Percentiles rank a stretch among this genome's conserved stretches.
phyloP scores from a whole-genome alignment of 2,797 vertebrate species.

The Synanceia verrucosa region DNA sequence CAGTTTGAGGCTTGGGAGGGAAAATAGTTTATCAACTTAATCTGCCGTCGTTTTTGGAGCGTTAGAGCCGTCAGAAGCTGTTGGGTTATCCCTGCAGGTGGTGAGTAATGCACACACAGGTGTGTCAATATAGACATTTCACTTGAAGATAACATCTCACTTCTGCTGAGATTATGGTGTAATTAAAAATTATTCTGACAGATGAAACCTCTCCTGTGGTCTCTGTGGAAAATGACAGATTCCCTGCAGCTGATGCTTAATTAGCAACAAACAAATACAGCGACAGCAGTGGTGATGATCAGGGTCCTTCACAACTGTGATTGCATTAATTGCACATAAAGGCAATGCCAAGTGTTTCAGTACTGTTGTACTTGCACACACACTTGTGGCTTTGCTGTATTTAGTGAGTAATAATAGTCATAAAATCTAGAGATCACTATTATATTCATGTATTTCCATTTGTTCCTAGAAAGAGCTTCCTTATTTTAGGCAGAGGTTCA shows the following conservation, averaged over 20 bases:
- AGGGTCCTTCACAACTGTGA: background rate
- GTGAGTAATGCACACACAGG: conserved; percentile 11
- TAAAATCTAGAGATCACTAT: too few relatives aligned
- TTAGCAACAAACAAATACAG: background rate
- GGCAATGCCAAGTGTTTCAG: background rate
- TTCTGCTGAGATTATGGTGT: background rate
- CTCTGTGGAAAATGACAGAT: background rate
- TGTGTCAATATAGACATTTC: conserved; percentile 3
- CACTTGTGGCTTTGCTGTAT: background rate
- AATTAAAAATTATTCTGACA: background rate
- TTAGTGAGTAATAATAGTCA: too few relatives aligned
- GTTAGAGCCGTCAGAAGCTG: background rate
- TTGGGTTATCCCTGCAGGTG: conserved; percentile 6
- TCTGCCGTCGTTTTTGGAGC: background rate
- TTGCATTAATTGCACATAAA: background rate
- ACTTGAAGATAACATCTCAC: background rate
- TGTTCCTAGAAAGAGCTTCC: background rate
- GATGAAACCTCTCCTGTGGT: background rate
- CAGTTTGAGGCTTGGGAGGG: background rate
- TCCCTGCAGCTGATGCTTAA: background rate
- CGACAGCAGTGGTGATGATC: background rate
- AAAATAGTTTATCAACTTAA: conserved; percentile 11
- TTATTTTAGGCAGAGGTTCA: background rate
- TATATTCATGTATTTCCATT: background rate
- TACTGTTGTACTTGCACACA: background rate